Evolutionary conservation across 1,140 invertebrate species (phyloP).

Genomic region (Eriosoma lanigerum): DNA sequence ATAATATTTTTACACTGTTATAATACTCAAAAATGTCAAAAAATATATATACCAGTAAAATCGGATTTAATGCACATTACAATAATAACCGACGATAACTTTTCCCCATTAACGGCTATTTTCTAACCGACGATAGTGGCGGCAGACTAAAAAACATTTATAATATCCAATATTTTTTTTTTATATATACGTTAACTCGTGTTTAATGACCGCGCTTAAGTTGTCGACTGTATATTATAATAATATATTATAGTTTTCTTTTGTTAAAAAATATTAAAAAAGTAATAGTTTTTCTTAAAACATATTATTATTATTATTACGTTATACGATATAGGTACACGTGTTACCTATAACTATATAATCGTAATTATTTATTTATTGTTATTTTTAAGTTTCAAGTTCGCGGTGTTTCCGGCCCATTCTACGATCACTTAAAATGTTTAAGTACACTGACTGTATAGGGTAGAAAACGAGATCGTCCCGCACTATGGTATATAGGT

Average conservation of each 20-base stretch:
- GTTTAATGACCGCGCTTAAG: background rate
- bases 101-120: background rate
- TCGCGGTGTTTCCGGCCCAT: too few species aligned
- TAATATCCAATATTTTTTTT: too few species aligned
- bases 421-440: too few species aligned
- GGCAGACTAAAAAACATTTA: background rate
- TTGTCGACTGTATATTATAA: background rate
- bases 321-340: background rate
- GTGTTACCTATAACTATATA: too few species aligned
- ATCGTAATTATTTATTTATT: too few species aligned
- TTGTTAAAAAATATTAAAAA: background rate
- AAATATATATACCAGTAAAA: too few species aligned
- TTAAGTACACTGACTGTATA: too few species aligned
- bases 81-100: conserved; percentile 8
- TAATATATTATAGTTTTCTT: background rate
- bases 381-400: too few species aligned
- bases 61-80: background rate
- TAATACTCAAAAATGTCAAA: too few species aligned
- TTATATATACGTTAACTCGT: too few species aligned
- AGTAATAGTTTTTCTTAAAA: background rate
- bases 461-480: too few species aligned
- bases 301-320: background rate
- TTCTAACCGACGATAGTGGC: background rate
- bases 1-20: too few species aligned
- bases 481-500: background rate